A percentile compares a stretch with the other conserved stretches of the same genome.
phyloP scores from a whole-genome alignment of 1,140 invertebrate species.

The Drosophila quadrilineata region DNA sequence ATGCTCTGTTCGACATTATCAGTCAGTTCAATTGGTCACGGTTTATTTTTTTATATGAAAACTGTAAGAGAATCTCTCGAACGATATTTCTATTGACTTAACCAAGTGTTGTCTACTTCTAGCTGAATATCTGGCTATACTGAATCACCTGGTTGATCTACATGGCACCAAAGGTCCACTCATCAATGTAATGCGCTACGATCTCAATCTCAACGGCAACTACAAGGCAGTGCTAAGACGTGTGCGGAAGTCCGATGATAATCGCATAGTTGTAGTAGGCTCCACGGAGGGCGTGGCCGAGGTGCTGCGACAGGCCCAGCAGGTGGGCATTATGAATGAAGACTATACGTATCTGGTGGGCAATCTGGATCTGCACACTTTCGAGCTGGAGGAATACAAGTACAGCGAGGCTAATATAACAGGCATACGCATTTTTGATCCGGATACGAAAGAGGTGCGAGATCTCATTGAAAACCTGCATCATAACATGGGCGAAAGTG shows the following conservation, averaged over 20 bases:
- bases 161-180: conserved; percentile 83
- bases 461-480: conserved; percentile 55
- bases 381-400: conserved; percentile 90
- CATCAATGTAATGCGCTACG: conserved; percentile 85
- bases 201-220: conserved; percentile 80
- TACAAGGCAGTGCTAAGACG: conserved; percentile 82
- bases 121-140: conserved; percentile 85
- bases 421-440: conserved; percentile 87
- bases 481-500: conserved; percentile 53
- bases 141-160: conserved; percentile 89
- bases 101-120: background rate
- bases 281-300: conserved; percentile 84
- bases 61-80: conserved; percentile 37
- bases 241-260: conserved; percentile 84
- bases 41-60: conserved; percentile 94
- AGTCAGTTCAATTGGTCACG: conserved; percentile 89
- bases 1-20: conserved; percentile 89
- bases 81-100: background rate
- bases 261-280: conserved; percentile 90
- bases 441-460: conserved; percentile 72
- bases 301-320: conserved; percentile 88
- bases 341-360: conserved; percentile 90
- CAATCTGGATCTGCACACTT: conserved; percentile 89
- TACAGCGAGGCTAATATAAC: conserved; percentile 93
- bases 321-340: conserved; percentile 92